These are phyloP conservation scores for Microctonus aethiopoides DNA, from an alignment of 2,888 invertebrate genomes.

Conservation along the genomic window DNA sequence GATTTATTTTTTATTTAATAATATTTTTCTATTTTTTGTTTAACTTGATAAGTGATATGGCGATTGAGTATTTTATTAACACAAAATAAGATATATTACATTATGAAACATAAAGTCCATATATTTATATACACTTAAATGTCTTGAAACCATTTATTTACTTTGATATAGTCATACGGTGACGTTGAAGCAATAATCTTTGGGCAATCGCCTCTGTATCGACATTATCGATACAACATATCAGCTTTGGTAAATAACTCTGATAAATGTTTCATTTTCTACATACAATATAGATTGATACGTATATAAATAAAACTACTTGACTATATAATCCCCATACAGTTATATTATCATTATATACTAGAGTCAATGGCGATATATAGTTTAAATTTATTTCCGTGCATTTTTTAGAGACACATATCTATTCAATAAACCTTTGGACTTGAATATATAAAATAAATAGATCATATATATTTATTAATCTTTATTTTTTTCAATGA, in stretches of 20 bases:
- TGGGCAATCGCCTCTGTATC: background rate
- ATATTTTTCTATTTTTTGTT: background rate
- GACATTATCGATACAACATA: background rate
- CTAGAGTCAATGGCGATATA: background rate
- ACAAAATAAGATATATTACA: background rate
- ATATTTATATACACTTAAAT: background rate
- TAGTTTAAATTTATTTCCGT: background rate
- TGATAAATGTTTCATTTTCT: conserved; percentile 20
- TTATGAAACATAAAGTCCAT: background rate
- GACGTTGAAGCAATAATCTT: background rate
- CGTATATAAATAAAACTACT: background rate
- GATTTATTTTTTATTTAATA: too few relatives aligned
- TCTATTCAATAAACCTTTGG: too few relatives aligned
- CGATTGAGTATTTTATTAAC: background rate
- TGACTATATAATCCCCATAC: background rate
- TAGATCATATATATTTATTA: background rate
- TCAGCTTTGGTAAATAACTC: conserved; percentile 13
- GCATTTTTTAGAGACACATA: too few relatives aligned
- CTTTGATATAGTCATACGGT: conserved; percentile 2
- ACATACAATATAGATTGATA: background rate
- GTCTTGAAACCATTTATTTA: conserved; percentile 10
- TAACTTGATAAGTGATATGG: conserved; percentile 3
- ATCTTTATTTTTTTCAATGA: conserved; percentile 1
- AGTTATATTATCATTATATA: background rate
- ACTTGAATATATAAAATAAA: background rate